Conservation (phyloP, 2,797 vertebrate genomes). For the Heterohyrax brucei region DNA sequence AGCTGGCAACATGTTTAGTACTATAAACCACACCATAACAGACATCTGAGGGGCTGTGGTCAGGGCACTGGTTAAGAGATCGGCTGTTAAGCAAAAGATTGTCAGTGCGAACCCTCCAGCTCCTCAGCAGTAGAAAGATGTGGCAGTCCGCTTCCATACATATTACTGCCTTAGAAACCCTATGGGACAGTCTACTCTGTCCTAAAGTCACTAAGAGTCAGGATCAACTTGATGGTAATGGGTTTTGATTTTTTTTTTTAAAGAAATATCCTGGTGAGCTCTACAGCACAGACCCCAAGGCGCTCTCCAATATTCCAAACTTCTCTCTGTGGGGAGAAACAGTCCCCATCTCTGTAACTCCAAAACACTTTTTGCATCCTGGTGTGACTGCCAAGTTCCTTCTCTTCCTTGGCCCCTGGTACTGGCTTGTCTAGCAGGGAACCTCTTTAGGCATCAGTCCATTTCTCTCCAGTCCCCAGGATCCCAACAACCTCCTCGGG, state of each 20-base stretch:
- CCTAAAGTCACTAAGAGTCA: no score
- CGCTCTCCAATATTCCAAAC: neutral
- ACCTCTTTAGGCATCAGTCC: neutral
- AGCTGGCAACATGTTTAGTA: neutral
- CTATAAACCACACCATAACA: neutral
- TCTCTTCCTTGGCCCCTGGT: rapidly evolving
- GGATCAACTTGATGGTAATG: no score
- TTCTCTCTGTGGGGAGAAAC: neutral
- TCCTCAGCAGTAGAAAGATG: neutral
- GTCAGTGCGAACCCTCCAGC: neutral
- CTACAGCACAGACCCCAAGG: neutral
- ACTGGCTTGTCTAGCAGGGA: neutral
- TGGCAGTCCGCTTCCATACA: no score
- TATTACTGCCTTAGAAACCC: no score
- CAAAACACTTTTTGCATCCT: neutral
- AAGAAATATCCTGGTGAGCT: no score
- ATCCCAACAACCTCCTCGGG: neutral
- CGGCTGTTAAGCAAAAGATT: neutral
- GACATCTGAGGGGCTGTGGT: neutral
- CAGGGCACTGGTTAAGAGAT: neutral
- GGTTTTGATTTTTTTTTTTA: no score
- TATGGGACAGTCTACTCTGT: no score
- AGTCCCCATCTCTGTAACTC: no score
- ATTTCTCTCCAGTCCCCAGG: neutral
- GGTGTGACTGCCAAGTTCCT: neutral